Conservation (phyloP, 1,140 invertebrate species). For the Dendroctonus ponderosae region DNA sequence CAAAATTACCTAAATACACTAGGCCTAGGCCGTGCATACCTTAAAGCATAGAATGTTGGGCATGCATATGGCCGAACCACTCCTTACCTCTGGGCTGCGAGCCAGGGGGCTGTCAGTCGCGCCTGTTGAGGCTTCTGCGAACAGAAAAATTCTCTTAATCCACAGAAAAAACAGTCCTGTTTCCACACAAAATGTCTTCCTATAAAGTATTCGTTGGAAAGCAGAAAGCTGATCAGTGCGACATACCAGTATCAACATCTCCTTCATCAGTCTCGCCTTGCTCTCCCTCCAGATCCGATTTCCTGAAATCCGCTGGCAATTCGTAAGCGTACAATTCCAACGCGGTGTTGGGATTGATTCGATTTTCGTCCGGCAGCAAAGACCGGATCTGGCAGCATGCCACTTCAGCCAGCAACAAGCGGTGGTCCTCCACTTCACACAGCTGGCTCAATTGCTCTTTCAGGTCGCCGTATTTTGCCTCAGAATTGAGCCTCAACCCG, state of each 20-base stretch:
- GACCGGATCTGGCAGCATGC: conserved; percentile 56
- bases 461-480: conserved; percentile 71
- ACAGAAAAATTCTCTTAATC: not conserved
- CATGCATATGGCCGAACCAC: conserved; percentile 69
- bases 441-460: conserved; percentile 69
- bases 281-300: conserved; percentile 17
- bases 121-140: conserved; percentile 28
- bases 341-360: conserved; percentile 45
- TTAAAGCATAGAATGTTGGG: conserved; percentile 74
- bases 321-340: conserved; percentile 55
- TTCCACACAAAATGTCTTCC: not conserved
- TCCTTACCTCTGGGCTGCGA: conserved; percentile 63
- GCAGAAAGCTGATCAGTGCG: too few relatives aligned
- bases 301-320: conserved; percentile 43
- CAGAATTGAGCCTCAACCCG: conserved; percentile 75
- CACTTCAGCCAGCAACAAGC: conserved; percentile 69
- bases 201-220: not conserved
- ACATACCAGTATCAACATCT: conserved; percentile 36
- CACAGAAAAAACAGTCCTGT: too few relatives aligned
- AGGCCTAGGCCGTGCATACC: conserved; percentile 56
- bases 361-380: conserved; percentile 39
- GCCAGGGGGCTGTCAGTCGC: conserved; percentile 47
- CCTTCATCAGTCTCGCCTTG: conserved; percentile 17
- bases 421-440: conserved; percentile 60
- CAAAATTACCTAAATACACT: conserved; percentile 12